Evolutionary conservation across 2,113 vertebrate genomes (phyloP).

Genomic region (Dromaius novaehollandiae): DNA sequence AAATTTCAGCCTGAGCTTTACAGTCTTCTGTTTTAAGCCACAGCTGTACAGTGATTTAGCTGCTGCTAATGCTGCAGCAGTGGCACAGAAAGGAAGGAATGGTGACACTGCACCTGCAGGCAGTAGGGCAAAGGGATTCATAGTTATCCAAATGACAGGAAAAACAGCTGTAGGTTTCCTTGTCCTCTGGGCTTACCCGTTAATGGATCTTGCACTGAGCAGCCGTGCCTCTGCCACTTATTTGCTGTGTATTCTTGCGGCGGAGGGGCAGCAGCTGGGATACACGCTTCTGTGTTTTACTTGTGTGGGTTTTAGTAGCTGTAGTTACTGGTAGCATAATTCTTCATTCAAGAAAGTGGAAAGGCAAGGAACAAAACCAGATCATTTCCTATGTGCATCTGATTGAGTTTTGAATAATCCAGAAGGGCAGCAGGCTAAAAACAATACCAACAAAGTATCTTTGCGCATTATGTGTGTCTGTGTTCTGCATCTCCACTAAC

Average conservation of each 20-base stretch:
- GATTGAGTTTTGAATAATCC: background rate
- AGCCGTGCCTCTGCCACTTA: background rate
- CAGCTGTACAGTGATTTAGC: background rate
- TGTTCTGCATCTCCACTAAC: background rate
- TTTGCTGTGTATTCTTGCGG: background rate
- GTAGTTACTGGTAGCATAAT: background rate
- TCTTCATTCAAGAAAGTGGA: background rate
- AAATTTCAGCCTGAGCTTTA: background rate
- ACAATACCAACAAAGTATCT: background rate
- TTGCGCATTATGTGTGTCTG: background rate
- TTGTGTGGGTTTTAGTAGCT: background rate
- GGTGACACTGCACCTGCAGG: background rate
- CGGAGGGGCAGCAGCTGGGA: background rate
- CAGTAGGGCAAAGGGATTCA: background rate
- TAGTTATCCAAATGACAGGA: background rate
- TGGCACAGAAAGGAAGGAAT: background rate
- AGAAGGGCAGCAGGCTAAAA: background rate
- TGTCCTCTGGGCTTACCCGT: background rate
- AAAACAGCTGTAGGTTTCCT: background rate
- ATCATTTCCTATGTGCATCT: background rate
- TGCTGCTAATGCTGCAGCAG: background rate
- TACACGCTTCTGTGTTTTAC: background rate
- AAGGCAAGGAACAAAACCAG: background rate
- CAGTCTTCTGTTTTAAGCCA: background rate
- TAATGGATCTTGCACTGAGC: background rate